Base-by-base conservation (phyloP, 2,797 vertebrate species). In the Brachyalestes nurse region DNA sequence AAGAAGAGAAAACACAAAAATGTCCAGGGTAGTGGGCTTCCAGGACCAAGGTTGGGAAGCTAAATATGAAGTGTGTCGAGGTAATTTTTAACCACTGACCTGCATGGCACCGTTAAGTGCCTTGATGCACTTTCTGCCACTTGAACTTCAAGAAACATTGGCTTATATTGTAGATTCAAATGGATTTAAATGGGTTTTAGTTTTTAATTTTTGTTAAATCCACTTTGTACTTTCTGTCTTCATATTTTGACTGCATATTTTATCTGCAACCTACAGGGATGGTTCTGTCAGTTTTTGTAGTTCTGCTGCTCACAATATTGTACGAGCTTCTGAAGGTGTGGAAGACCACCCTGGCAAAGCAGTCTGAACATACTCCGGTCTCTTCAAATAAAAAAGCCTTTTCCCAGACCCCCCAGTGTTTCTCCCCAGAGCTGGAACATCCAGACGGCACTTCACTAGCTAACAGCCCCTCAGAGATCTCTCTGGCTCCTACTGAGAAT, bases 251-350 rank as follows among this genome's bases (percentile, higher is more conserved):
- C 42, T 16, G 45, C 13, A 14, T 25, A 4, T 4, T n/a, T 38
- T 57, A 38, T 28, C 64, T 7, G 83, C 21, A 83, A 8, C 77
- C 12, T 10, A 6, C 92, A 99, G 97, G 97, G 40, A 96, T 99
- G 94, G 88, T 83, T 13, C 83, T 98, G 53, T 97, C 97, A 0
- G 96, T 97, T 82, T 14, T 96, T 2, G 90, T 99, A 71, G 92
- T 99, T 78, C 82, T 97, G 66, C 90, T 99, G 78, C 85, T 99
- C 4, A 95, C 97, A 0, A 84, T 97, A 61, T 73, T 97, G 23
- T 99, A 97, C 0, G 97, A 99, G 91, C 55, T 94, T 5, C 88
- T 98, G 65, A 99, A 98, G 89, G 95, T 97, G 62, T 95, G 93
- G 91, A 95, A 96, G 86, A 87, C 91, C 0, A 90, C 91, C 88